Conservation (phyloP, 2,797 vertebrate species). For the Sarcoramphus papa region DNA sequence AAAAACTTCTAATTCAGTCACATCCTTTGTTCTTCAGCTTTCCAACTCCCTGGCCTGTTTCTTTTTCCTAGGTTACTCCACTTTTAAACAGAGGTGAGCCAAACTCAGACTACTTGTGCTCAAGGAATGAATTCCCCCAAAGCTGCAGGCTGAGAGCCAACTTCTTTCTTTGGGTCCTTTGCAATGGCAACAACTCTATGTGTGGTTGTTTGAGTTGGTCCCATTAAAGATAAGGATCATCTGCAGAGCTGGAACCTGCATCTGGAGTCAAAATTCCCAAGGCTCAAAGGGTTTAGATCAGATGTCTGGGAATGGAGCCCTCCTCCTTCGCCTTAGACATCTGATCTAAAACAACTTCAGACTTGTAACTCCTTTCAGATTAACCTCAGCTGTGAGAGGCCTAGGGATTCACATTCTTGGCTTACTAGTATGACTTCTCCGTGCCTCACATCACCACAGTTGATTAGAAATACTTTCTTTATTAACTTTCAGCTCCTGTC, state of each 20-base stretch:
- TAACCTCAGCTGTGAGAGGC: constrained; percentile 51
- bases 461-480: constrained; percentile 62
- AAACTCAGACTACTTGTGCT: neutral
- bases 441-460: constrained; percentile 46
- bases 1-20: neutral
- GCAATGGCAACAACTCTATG: neutral
- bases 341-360: constrained; percentile 37
- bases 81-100: neutral
- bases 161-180: neutral
- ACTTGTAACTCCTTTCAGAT: constrained; percentile 24
- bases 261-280: constrained; percentile 42
- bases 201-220: neutral
- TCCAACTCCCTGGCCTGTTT: neutral
- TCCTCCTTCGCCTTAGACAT: constrained; percentile 18
- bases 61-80: neutral
- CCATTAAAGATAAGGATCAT: constrained; percentile 48
- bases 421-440: constrained; percentile 32
- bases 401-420: constrained; percentile 61
- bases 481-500: constrained; percentile 65
- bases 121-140: neutral
- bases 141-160: neutral
- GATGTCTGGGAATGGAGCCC: constrained; percentile 43
- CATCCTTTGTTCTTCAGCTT: neutral
- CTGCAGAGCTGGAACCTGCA: constrained; percentile 41
- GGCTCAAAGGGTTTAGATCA: constrained; percentile 34